Percentiles rank a stretch among this genome's conserved stretches.
phyloP scores from a whole-genome alignment of 2,113 vertebrate genomes.

The Stomatorhinus ivindoensis region DNA sequence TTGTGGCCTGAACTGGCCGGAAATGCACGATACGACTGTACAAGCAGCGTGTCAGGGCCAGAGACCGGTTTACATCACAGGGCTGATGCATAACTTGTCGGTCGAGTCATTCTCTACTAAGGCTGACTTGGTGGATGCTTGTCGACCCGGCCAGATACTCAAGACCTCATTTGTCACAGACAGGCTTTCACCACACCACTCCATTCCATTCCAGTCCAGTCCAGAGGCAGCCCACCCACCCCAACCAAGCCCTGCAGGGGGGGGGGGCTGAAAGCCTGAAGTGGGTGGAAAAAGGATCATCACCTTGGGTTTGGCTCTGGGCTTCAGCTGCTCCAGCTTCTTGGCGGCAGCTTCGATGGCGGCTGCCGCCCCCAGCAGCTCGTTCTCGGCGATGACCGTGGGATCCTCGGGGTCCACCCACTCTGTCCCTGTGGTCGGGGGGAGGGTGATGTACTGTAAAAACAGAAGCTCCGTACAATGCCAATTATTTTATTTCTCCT shows the following conservation, averaged over 20 bases:
- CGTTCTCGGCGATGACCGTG: conserved; percentile 92
- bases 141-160: not conserved
- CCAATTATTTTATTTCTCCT: not conserved
- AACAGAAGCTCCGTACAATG: not conserved
- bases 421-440: conserved; percentile 63
- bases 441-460: not conserved
- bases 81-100: not conserved
- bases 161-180: not conserved
- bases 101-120: not conserved
- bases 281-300: conserved; percentile 28
- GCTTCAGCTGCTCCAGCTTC: conserved; percentile 95
- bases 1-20: not conserved
- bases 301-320: conserved; percentile 93
- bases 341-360: conserved; percentile 98
- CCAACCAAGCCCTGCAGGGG: not conserved
- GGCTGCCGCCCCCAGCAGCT: conserved; percentile 86
- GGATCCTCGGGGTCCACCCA: conserved; percentile 97
- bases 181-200: not conserved
- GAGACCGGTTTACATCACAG: not conserved
- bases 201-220: not conserved
- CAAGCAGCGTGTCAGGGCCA: not conserved
- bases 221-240: not conserved
- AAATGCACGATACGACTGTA: not conserved
- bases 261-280: not conserved
- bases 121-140: not conserved